These are phyloP conservation scores for Vicugna pacos DNA, from an alignment of 2,113 vertebrate species.

Conservation along the genomic window DNA sequence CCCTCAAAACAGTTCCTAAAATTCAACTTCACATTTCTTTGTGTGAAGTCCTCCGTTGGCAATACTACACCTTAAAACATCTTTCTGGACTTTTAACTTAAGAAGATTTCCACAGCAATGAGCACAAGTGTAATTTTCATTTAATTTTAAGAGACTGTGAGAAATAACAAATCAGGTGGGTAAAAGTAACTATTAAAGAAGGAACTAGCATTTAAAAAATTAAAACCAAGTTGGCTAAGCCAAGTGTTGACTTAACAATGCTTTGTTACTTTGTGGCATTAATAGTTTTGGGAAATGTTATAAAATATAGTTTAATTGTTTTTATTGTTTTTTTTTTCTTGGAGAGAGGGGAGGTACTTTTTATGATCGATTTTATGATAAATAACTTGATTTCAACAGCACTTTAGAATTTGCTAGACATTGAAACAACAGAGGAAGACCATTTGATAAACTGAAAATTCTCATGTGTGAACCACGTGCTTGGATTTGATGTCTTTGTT, in stretches of 20 bases:
- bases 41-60: not conserved
- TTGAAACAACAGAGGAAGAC: conserved; percentile 74
- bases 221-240: not conserved
- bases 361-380: conserved; percentile 74
- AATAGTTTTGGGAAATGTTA: conserved; percentile 36
- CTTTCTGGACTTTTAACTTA: conserved; percentile 20
- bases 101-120: not conserved
- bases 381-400: conserved; percentile 69
- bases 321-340: conserved; percentile 65
- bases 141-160: conserved; percentile 11
- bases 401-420: conserved; percentile 70
- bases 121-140: not conserved
- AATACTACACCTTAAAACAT: not conserved
- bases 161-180: not conserved
- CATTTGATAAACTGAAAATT: conserved; percentile 78
- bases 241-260: not conserved
- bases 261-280: conserved; percentile 5
- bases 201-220: not conserved
- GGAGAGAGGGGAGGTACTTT: conserved; percentile 10
- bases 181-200: conserved; percentile 57
- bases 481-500: conserved; percentile 75
- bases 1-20: not conserved
- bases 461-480: conserved; percentile 68
- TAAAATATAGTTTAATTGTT: conserved; percentile 67
- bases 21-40: not conserved